Base-by-base conservation (phyloP, 2,113 vertebrate species). In the Ailurus styani region DNA sequence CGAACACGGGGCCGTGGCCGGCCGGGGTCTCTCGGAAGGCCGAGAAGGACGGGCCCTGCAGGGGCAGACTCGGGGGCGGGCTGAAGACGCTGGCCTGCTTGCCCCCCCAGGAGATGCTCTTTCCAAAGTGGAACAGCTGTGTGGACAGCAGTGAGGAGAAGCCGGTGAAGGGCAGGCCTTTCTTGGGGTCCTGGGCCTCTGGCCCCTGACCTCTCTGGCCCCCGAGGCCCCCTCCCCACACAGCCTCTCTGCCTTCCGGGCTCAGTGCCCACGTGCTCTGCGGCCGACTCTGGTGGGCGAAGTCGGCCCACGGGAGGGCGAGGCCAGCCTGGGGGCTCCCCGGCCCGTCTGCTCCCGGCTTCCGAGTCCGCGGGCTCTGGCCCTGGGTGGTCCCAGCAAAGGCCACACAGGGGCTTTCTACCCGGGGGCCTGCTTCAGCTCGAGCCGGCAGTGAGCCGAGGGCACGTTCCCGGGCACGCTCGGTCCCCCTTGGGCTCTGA, bases 331-430 rank as follows among this genome's bases (percentile, higher is more conserved):
- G 96, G 77, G 97, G 96, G 23, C 3, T 96, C 55, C 96, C 96
- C 3, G 97, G 98, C 82, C 93, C 96, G 37, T 98, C 96, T 0
- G 96, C 97, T 31, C 98, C 98, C 0, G 57, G 98, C 70, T 93
- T 98, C 4, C 98, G 97, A 18, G 97, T 91, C 23, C 97, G 97
- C 1, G 98, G 94, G 95, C 98, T 96, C 60, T 68, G 97, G 95
- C 98, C 97, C 0, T 96, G 98, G 3, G 93, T 97, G 84, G 95
- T 96, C 8, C 91, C 45, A 0, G 92, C 98, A 62, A 95, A 98
- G 8, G 97, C 55, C 0, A 60, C 93, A 0, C 57, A 68, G 18
- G 97, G 87, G 34, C 98, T 97, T 85, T 98, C 98, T 0, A 90
- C 90, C 21, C 86, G 93, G 3, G 97, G 0, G 17, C 96, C 91